These are phyloP conservation scores for Paratrypauchen microcephalus DNA, from an alignment of 2,797 vertebrate genomes.

Conservation along the genomic window DNA sequence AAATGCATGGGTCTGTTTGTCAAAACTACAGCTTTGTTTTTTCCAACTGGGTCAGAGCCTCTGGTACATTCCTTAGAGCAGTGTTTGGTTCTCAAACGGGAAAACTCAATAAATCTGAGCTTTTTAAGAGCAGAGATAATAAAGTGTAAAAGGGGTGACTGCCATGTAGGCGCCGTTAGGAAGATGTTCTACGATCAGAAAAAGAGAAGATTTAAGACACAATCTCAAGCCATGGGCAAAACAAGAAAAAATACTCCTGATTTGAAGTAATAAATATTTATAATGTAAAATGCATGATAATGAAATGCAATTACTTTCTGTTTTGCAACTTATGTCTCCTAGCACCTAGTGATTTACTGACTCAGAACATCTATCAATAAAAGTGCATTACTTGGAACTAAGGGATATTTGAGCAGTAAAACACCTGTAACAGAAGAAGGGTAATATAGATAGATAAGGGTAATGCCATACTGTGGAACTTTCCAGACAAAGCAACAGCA, in stretches of 20 bases:
- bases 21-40: conserved; percentile 38
- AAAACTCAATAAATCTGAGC: conserved; percentile 54
- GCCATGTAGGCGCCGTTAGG: conserved; percentile 24
- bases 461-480: no score
- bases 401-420: no score
- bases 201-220: conserved; percentile 33
- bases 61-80: conserved; percentile 42
- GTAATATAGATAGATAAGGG: no score
- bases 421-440: no score
- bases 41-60: conserved; percentile 36
- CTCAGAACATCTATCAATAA: no score
- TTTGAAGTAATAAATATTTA: no score
- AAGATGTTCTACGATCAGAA: conserved; percentile 19
- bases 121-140: conserved; percentile 51
- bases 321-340: neutral
- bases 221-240: neutral
- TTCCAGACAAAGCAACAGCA: no score
- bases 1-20: conserved; percentile 18
- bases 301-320: neutral
- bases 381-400: no score
- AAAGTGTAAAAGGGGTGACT: conserved; percentile 38
- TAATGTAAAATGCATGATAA: neutral
- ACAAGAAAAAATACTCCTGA: neutral
- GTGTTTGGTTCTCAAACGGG: conserved; percentile 40
- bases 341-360: no score